A percentile compares a stretch with the other conserved stretches of the same genome.
These are phyloP conservation scores for Tricholaema leucomelas DNA, from an alignment of 2,113 vertebrate genomes.

Conservation along the genomic window DNA sequence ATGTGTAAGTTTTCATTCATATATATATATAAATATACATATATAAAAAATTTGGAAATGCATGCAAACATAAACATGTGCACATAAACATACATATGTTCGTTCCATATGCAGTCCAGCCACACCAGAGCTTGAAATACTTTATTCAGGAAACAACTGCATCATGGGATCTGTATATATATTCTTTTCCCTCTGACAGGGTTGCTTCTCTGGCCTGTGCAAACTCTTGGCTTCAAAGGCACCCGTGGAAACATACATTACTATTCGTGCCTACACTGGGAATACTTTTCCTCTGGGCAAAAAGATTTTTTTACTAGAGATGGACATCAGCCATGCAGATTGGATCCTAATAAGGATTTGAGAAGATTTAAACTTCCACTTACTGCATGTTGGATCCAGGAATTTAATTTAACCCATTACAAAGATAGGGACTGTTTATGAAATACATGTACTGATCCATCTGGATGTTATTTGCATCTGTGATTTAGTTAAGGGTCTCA, in stretches of 20 bases:
- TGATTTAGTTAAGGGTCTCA: conserved; percentile 50
- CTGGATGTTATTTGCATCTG: conserved; percentile 58
- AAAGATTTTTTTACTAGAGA: conserved; percentile 37
- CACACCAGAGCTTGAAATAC: conserved; percentile 28
- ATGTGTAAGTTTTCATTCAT: not conserved
- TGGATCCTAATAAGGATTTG: conserved; percentile 17
- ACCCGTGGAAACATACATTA: conserved; percentile 24
- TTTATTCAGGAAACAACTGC: conserved; percentile 33
- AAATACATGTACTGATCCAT: conserved; percentile 48
- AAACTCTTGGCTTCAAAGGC: conserved; percentile 26
- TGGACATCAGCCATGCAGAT: conserved; percentile 30
- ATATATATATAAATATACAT: not conserved
- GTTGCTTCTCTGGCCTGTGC: not conserved
- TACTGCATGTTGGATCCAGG: not conserved
- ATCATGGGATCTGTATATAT: conserved; percentile 29
- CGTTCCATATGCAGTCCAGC: conserved; percentile 49
- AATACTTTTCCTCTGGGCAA: conserved; percentile 49
- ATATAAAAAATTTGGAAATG: not conserved
- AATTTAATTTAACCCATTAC: conserved; percentile 40
- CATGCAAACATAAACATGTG: not conserved
- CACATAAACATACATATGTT: not conserved
- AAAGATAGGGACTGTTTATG: conserved; percentile 36
- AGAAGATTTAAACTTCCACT: conserved; percentile 19
- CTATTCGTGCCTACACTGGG: conserved; percentile 46
- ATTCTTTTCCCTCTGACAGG: conserved; percentile 13